Evolutionary conservation across 2,888 invertebrate genomes (phyloP), one percentile per base, ranked within the genome.

Genomic region (Ophion slaviceki): DNA sequence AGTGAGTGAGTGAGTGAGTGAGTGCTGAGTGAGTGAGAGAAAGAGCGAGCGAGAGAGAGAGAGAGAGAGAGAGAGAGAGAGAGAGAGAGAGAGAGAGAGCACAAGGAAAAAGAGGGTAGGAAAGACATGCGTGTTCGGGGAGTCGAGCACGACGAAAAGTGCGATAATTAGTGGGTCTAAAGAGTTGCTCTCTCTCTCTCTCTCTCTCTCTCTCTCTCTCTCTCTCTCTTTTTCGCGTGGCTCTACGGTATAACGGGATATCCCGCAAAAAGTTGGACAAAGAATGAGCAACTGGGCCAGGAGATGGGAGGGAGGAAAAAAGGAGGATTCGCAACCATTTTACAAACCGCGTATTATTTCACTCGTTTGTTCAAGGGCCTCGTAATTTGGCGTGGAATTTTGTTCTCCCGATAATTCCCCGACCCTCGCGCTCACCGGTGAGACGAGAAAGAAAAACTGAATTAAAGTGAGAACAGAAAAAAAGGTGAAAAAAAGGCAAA

Each of bases 121-220:
- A 61, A 61, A 74, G 20, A 45, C 40, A 40, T 64, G 62, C 17
- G 61, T 61, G 67, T 62, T 72, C 82, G 78, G 88, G 88, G 85
- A 85, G 87, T 87, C 84, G 89, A 89, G 89, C 88, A 88, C 84
- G 78, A 87, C 88, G 90, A 90, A 91, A 40, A 40, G 92, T 90
- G 91, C 89, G 91, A 92, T 92, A 93, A 92, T 92, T 93, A 92
- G 92, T 90, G 89, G 5, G 8, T 87, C 88, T 85, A 86, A 87
- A 89, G 86, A 88, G 87, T 88, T 85, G 87, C 80, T 40, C 76
- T 70, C 53, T 70, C 5, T 70, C 24, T 87, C 40, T 40, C 40
- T 40, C 8, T 40, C 6, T 40, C 40, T 40, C 40, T 40, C 40
- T 1, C 8, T 1, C 40, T 8, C 40, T 8, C 8, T 8, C 7